Conservation (phyloP, 2,888 invertebrate genomes). For the Autographa pulchrina region DNA sequence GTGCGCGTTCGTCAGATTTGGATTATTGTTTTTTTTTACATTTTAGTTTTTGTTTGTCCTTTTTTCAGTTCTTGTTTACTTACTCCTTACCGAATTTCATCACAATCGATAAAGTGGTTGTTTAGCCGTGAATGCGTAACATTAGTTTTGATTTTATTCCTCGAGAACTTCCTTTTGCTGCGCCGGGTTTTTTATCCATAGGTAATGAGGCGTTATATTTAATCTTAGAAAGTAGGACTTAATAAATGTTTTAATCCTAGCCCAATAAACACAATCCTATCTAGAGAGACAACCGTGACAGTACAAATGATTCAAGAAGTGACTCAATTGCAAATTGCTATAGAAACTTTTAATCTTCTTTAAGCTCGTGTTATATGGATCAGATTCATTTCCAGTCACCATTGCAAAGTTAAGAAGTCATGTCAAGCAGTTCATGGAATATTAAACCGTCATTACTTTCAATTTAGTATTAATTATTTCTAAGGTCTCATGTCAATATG, state of each 20-base stretch:
- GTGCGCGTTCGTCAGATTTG: too few relatives aligned
- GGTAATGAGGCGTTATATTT: background rate
- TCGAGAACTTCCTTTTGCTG: too few relatives aligned
- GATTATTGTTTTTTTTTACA: too few relatives aligned
- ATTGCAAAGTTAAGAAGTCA: constrained; percentile 4
- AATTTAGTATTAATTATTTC: constrained; percentile 54
- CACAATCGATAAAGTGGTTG: too few relatives aligned
- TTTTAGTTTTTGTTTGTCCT: too few relatives aligned
- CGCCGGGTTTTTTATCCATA: too few relatives aligned
- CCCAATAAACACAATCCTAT: background rate
- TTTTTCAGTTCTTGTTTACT: too few relatives aligned
- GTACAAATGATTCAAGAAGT: background rate
- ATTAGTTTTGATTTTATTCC: too few relatives aligned
- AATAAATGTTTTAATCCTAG: background rate
- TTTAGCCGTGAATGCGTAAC: too few relatives aligned
- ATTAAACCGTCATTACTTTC: constrained; percentile 41
- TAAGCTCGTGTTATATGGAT: background rate
- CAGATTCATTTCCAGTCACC: background rate
- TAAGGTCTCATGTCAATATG: constrained; percentile 62
- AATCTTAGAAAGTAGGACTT: background rate
- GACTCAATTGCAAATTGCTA: too few relatives aligned
- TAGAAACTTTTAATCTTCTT: background rate
- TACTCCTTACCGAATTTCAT: too few relatives aligned
- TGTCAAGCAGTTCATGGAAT: constrained; percentile 1
- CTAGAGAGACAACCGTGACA: background rate